Conservation (phyloP, 2,797 vertebrate genomes). For the Falco concolor region DNA sequence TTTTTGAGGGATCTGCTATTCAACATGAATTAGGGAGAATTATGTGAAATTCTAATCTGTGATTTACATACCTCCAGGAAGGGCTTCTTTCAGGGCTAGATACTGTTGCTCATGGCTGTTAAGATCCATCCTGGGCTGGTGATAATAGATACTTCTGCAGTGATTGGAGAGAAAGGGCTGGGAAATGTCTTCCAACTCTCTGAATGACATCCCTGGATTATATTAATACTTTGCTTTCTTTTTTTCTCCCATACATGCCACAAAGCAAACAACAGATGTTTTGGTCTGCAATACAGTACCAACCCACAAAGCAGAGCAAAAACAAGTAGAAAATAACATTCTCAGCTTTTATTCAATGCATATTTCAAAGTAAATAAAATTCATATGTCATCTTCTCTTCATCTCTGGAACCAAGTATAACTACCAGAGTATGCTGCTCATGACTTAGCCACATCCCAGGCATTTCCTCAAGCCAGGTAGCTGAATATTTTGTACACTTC, state of each 20-base stretch:
- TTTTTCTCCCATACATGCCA: not conserved
- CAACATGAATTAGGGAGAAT: not conserved
- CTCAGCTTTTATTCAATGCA: not conserved
- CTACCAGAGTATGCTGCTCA: not conserved
- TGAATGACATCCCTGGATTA: not conserved
- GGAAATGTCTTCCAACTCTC: not conserved
- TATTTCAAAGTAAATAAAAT: not conserved
- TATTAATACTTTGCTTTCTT: not conserved
- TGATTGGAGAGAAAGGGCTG: not conserved
- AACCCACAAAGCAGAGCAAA: not conserved
- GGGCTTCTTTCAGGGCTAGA: not conserved
- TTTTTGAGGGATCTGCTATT: not conserved
- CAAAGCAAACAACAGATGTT: not conserved
- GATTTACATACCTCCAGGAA: not conserved
- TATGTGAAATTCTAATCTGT: not conserved
- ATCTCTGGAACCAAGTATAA: slow-evolving; percentile 8
- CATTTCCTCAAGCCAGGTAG: slow-evolving; percentile 11
- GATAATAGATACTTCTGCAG: not conserved
- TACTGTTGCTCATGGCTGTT: not conserved
- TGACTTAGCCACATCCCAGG: not conserved
- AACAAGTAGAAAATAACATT: not conserved
- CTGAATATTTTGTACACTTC: not conserved
- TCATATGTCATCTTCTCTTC: not conserved
- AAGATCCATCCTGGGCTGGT: not conserved
- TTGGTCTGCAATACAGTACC: not conserved